Percentiles rank a stretch among this genome's conserved stretches.
phyloP scores from a whole-genome alignment of 2,888 invertebrate species.

The Pocota personata region DNA sequence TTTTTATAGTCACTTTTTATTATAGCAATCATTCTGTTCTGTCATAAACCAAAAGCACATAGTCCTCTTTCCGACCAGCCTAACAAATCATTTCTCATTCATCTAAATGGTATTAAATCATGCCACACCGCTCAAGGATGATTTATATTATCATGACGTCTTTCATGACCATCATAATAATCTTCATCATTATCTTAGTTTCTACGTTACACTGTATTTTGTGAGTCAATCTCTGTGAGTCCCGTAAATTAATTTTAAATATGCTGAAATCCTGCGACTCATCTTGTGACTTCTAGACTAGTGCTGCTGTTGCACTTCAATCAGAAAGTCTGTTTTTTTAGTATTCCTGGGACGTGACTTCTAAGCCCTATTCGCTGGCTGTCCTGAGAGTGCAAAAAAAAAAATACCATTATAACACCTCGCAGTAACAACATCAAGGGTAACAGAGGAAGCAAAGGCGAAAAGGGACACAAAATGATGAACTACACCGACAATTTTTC shows the following conservation, averaged over 20 bases:
- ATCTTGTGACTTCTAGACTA: constrained; percentile 20
- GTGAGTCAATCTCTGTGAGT: not conserved
- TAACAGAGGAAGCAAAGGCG: not conserved
- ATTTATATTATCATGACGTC: constrained; percentile 62
- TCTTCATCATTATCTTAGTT: constrained; percentile 61
- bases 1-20: constrained; percentile 40
- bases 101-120: constrained; percentile 49
- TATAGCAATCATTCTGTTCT: constrained; percentile 20
- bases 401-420: constrained; percentile 10
- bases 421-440: constrained; percentile 5
- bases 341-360: constrained; percentile 49
- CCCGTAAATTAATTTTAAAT: constrained; percentile 65
- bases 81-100: constrained; percentile 46
- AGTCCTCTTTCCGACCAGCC: not conserved
- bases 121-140: constrained; percentile 25
- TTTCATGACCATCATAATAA: constrained; percentile 55
- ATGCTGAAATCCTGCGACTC: constrained; percentile 43
- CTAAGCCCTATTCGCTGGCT: constrained; percentile 38
- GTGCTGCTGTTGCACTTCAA: constrained; percentile 60
- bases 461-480: constrained; percentile 55
- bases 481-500: constrained; percentile 60
- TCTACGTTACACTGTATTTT: not conserved
- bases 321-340: constrained; percentile 32
- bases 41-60: constrained; percentile 1
- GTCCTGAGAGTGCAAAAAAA: not conserved